phyloP scores from a whole-genome alignment of 2,888 invertebrate species.

The Drosophila kokeensis region DNA sequence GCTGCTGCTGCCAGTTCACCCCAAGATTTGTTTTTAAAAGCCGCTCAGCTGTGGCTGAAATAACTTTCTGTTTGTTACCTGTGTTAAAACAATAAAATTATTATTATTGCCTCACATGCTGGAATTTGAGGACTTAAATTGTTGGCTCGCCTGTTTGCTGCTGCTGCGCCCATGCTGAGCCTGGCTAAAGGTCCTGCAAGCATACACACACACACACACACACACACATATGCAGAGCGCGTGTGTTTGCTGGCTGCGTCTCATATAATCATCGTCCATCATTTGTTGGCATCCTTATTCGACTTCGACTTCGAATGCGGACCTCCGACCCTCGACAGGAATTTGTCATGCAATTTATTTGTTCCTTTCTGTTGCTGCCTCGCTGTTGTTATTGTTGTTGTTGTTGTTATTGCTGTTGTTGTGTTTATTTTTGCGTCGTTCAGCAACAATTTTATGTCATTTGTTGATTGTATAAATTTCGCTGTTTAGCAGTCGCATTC shows the following conservation, averaged over 20 bases:
- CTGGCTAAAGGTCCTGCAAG: slow-evolving; percentile 31
- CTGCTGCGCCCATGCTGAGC: slow-evolving; percentile 1
- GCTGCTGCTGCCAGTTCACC: slow-evolving; percentile 46
- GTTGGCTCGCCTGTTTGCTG: slow-evolving; percentile 47
- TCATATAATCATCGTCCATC: slow-evolving; percentile 76
- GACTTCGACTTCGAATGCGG: slow-evolving; percentile 34
- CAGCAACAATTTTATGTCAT: slow-evolving; percentile 75
- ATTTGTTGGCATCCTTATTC: slow-evolving; percentile 56
- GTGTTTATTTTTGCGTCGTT: slow-evolving; percentile 43
- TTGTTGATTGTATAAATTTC: slow-evolving; percentile 78
- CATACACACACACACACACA: slow-evolving; percentile 14
- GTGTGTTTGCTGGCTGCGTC: slow-evolving; percentile 25
- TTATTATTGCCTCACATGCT: slow-evolving; percentile 83
- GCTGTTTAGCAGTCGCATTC: slow-evolving; percentile 66
- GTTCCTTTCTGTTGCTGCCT: slow-evolving; percentile 6
- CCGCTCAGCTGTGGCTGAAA: slow-evolving; percentile 81
- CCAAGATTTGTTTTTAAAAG: slow-evolving; percentile 80
- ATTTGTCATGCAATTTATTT: slow-evolving; percentile 77
- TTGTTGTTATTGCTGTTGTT: slow-evolving; percentile 10
- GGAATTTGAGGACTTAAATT: slow-evolving; percentile 80
- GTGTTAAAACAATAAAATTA: slow-evolving; percentile 84
- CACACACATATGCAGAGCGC: not conserved
- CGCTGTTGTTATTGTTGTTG: slow-evolving; percentile 18
- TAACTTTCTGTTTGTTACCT: slow-evolving; percentile 81
- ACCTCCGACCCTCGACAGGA: slow-evolving; percentile 54